A percentile compares a stretch with the other conserved stretches of the same genome.
Evolutionary conservation across 2,888 invertebrate species (phyloP).

Genomic region (Callinectes sapidus): DNA sequence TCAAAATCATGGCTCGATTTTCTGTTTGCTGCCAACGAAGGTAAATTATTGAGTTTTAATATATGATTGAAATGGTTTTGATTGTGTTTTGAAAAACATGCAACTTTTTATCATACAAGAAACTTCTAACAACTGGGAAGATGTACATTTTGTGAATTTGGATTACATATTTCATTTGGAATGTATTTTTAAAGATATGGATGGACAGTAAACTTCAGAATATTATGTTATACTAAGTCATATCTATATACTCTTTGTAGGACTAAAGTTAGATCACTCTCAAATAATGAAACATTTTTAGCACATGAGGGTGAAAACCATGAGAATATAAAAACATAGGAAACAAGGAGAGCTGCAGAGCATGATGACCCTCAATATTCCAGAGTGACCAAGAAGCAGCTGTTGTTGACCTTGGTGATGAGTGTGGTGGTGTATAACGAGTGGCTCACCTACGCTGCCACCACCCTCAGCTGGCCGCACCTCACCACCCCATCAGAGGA

Average conservation of each 20-base stretch:
- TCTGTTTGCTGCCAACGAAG: not conserved
- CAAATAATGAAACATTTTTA: not conserved
- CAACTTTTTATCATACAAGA: not conserved
- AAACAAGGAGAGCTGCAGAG: too few relatives aligned
- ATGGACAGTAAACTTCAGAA: not conserved
- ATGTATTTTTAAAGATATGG: not conserved
- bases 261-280: not conserved
- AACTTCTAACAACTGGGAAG: not conserved
- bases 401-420: slow-evolving; percentile 29
- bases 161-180: not conserved
- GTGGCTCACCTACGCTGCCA: slow-evolving; percentile 49
- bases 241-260: not conserved
- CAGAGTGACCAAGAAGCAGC: slow-evolving; percentile 39
- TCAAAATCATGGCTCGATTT: not conserved
- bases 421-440: slow-evolving; percentile 47
- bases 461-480: slow-evolving; percentile 46
- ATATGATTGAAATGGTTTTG: not conserved
- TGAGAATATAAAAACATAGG: too few relatives aligned
- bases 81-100: not conserved
- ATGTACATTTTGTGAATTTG: not conserved
- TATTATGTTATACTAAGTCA: not conserved
- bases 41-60: not conserved
- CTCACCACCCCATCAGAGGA: slow-evolving; percentile 42
- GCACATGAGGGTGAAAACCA: not conserved
- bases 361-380: not conserved